Conservation (phyloP, 2,888 invertebrate genomes). For the Dynastes grantii region DNA sequence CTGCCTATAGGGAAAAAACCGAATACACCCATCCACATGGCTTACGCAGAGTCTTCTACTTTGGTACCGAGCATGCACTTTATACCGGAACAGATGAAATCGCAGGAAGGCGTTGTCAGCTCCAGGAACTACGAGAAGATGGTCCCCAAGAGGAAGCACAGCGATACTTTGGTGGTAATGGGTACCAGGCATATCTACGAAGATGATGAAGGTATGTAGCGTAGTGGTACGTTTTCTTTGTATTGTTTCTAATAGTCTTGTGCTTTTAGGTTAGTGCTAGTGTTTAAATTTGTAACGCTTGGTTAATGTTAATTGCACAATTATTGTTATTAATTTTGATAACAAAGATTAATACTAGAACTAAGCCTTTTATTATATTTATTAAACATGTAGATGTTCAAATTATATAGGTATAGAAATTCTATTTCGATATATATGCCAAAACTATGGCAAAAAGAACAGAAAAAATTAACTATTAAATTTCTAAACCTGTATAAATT, state of each 20-base stretch:
- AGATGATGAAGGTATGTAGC: constrained; percentile 67
- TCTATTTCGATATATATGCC: too few relatives aligned
- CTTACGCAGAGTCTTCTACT: constrained; percentile 68
- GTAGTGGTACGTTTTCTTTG: not conserved
- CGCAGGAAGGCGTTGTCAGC: constrained; percentile 64
- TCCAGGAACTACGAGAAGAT: constrained; percentile 67
- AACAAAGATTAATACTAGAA: too few relatives aligned
- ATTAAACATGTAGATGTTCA: too few relatives aligned
- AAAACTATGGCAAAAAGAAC: too few relatives aligned
- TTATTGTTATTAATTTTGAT: too few relatives aligned
- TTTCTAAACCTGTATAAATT: not conserved
- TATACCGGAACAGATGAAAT: constrained; percentile 64
- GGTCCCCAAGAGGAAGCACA: constrained; percentile 65
- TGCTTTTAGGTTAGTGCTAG: constrained; percentile 28
- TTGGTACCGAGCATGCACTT: constrained; percentile 66
- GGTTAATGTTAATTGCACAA: too few relatives aligned
- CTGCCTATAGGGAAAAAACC: constrained; percentile 63
- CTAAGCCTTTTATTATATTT: too few relatives aligned
- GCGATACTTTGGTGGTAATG: constrained; percentile 68
- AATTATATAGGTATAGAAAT: too few relatives aligned
- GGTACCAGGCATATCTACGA: constrained; percentile 68
- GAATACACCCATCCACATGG: constrained; percentile 64
- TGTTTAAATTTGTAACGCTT: not conserved
- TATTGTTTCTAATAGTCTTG: constrained; percentile 29
- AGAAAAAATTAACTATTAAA: too few relatives aligned